Evolutionary conservation across 1,140 invertebrate species (phyloP).

Genomic region (Tribolium castaneum): DNA sequence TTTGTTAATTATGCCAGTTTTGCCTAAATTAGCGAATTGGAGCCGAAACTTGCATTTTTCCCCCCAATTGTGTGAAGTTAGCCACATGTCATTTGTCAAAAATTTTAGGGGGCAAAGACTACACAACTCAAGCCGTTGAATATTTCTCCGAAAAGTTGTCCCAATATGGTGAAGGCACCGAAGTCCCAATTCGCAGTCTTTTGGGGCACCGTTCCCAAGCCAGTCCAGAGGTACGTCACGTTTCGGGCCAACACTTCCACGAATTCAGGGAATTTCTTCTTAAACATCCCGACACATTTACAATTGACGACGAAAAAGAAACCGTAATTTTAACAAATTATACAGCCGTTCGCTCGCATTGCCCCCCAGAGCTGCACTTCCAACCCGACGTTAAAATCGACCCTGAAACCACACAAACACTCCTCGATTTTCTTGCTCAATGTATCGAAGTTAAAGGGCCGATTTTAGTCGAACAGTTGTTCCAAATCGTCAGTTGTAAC

Average conservation of each 20-base stretch:
- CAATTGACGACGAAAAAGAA: slow-evolving; percentile 88
- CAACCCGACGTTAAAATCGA: slow-evolving; percentile 82
- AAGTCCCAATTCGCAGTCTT: slow-evolving; percentile 93
- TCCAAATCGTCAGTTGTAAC: slow-evolving; percentile 81
- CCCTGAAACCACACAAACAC: slow-evolving; percentile 78
- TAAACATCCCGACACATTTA: slow-evolving; percentile 88
- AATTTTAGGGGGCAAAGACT: slow-evolving; percentile 78
- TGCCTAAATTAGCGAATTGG: no score
- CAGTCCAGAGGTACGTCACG: slow-evolving; percentile 94
- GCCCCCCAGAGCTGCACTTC: slow-evolving; percentile 65
- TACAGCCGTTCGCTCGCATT: slow-evolving; percentile 67
- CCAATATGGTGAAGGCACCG: slow-evolving; percentile 88
- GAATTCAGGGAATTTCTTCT: slow-evolving; percentile 93
- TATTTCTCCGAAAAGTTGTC: slow-evolving; percentile 93
- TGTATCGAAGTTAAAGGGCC: slow-evolving; percentile 76
- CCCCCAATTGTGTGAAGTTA: not conserved
- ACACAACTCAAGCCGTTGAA: slow-evolving; percentile 92
- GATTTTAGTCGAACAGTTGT: slow-evolving; percentile 86
- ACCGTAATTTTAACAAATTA: slow-evolving; percentile 76
- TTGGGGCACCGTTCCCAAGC: slow-evolving; percentile 94
- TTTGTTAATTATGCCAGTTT: no score
- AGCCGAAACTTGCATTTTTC: no score
- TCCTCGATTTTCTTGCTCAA: slow-evolving; percentile 82
- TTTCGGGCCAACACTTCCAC: slow-evolving; percentile 92
- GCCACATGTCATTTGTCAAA: not conserved